Conservation (phyloP, 1,140 invertebrate genomes). For the Drosophila oshimai region DNA sequence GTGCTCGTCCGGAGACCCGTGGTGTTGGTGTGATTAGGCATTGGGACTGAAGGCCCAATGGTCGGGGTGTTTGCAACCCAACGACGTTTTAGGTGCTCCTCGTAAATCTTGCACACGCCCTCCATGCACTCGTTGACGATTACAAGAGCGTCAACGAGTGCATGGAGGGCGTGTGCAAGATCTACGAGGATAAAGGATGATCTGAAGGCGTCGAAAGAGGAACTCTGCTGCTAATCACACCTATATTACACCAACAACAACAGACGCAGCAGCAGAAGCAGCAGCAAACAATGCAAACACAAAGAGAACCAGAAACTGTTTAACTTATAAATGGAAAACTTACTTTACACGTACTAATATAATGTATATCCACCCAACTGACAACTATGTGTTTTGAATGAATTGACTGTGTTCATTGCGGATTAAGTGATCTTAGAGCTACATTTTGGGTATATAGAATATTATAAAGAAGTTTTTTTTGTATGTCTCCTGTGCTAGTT, state of each 20-base stretch:
- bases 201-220: no score
- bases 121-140: slow-evolving; percentile 98
- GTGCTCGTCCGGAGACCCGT: slow-evolving; percentile 93
- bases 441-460: background rate
- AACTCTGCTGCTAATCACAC: background rate
- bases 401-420: background rate
- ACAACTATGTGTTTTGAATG: background rate
- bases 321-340: slow-evolving; percentile 8
- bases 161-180: slow-evolving; percentile 97
- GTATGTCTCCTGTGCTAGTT: background rate
- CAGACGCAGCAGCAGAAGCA: background rate
- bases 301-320: slow-evolving; percentile 20
- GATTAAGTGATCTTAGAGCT: background rate
- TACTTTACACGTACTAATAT: slow-evolving; percentile 48
- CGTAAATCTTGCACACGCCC: no score
- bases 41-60: no score
- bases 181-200: slow-evolving; percentile 87
- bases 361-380: slow-evolving; percentile 53
- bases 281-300: slow-evolving; percentile 1
- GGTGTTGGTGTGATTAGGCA: no score
- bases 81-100: no score
- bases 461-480: background rate
- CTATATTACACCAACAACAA: background rate
- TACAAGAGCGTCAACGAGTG: slow-evolving; percentile 98
- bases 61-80: no score